phyloP scores from a whole-genome alignment of 2,888 invertebrate species.

The Cantharis rufa region DNA sequence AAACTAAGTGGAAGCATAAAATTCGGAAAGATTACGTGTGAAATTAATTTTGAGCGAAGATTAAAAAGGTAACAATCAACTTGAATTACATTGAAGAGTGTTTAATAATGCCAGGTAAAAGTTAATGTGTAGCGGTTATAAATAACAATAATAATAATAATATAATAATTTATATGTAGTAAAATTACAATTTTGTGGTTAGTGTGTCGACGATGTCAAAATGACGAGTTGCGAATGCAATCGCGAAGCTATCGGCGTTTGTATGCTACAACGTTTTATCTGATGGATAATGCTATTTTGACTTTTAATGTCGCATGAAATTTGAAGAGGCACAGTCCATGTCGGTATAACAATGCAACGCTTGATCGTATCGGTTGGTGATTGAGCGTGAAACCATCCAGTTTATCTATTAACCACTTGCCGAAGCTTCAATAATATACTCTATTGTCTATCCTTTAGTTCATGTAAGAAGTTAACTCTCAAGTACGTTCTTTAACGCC shows the following conservation, averaged over 20 bases:
- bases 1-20: too few species aligned
- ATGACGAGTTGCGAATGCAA: conserved; percentile 26
- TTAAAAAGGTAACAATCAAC: neutral
- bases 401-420: conserved; percentile 56
- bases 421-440: conserved; percentile 49
- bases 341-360: conserved; percentile 53
- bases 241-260: conserved; percentile 28
- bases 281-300: conserved; percentile 56
- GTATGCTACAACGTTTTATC: conserved; percentile 39
- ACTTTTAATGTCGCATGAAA: conserved; percentile 57
- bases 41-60: neutral
- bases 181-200: neutral
- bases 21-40: too few species aligned
- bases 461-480: conserved; percentile 42
- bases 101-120: neutral
- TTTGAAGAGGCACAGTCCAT: conserved; percentile 54
- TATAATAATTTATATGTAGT: neutral
- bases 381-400: conserved; percentile 57
- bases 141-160: neutral
- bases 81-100: neutral
- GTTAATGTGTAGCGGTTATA: neutral
- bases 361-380: conserved; percentile 53
- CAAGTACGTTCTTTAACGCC: conserved; percentile 38
- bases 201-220: conserved; percentile 24
- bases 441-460: conserved; percentile 49